A percentile compares a stretch with the other conserved stretches of the same genome.
Evolutionary conservation across 1,140 invertebrate species (phyloP).

Genomic region (Maconellicoccus hirsutus): DNA sequence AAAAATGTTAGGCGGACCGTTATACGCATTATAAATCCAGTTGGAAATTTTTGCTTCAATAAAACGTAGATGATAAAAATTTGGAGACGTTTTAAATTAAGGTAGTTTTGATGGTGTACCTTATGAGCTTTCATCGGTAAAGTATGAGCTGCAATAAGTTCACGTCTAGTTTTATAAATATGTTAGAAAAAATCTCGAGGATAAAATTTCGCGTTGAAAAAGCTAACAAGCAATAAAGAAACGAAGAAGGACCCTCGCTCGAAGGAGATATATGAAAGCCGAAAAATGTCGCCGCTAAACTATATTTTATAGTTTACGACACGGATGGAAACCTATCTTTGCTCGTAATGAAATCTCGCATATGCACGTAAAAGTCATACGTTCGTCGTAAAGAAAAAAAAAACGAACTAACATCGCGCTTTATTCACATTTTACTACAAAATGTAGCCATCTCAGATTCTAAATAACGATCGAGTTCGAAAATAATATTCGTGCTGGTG

Average conservation of each 20-base stretch:
- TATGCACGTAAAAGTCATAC: conserved; percentile 12
- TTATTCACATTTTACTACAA: neutral
- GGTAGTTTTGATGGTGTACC: conserved; percentile 4
- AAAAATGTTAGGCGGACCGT: no score
- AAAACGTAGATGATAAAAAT: neutral
- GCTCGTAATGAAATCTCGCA: conserved; percentile 12
- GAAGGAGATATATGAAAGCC: conserved; percentile 18
- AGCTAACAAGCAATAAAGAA: conserved; percentile 17
- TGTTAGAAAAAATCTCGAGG: conserved; percentile 1
- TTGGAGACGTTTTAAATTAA: conserved; percentile 1
- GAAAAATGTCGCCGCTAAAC: conserved; percentile 18
- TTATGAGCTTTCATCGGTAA: conserved; percentile 15
- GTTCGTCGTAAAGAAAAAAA: neutral
- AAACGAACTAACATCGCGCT: neutral
- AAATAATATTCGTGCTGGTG: neutral
- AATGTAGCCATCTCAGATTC: neutral
- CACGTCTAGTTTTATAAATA: conserved; percentile 6
- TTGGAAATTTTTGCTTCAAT: conserved; percentile 6
- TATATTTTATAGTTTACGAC: conserved; percentile 19
- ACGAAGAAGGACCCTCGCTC: conserved; percentile 1
- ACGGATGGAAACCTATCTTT: conserved; percentile 10
- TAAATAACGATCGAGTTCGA: neutral
- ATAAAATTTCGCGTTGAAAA: conserved; percentile 17
- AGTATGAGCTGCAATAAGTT: conserved; percentile 6
- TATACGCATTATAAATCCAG: no score